These are phyloP conservation scores for Elgaria multicarinata DNA, from an alignment of 2,113 vertebrate genomes.

Conservation along the genomic window DNA sequence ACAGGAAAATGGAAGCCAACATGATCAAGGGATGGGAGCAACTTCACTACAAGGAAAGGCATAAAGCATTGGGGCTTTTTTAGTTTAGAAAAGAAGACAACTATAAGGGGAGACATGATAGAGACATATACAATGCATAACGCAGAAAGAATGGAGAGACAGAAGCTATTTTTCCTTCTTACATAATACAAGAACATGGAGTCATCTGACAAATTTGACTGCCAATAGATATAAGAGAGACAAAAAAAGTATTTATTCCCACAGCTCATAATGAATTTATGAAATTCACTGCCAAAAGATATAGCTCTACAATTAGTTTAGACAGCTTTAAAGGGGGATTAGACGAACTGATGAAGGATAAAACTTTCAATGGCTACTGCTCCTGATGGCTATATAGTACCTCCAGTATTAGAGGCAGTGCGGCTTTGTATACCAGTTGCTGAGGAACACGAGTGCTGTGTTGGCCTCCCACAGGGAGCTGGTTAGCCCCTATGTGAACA, in stretches of 20 bases:
- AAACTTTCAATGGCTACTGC: no score
- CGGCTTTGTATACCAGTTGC: no score
- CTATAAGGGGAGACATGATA: background rate
- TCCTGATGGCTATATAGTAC: no score
- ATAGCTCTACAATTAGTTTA: background rate
- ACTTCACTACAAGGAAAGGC: background rate
- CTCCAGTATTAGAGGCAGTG: no score
- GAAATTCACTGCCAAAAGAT: background rate
- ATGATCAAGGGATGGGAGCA: background rate
- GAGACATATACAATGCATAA: background rate
- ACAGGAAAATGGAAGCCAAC: background rate
- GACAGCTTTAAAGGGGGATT: background rate
- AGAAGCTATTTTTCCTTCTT: background rate
- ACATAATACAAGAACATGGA: background rate
- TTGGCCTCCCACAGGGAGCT: background rate
- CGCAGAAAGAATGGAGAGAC: background rate
- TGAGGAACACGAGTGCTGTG: background rate
- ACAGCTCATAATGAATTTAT: background rate
- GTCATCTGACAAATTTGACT: background rate
- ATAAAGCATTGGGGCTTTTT: background rate
- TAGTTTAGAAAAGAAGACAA: background rate
- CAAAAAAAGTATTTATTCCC: background rate
- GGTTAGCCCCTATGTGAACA: background rate
- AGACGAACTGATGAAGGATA: background rate
- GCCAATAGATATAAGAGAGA: background rate